phyloP scores from a whole-genome alignment of 2,888 invertebrate genomes.

The Dicyrtoma fusca region DNA sequence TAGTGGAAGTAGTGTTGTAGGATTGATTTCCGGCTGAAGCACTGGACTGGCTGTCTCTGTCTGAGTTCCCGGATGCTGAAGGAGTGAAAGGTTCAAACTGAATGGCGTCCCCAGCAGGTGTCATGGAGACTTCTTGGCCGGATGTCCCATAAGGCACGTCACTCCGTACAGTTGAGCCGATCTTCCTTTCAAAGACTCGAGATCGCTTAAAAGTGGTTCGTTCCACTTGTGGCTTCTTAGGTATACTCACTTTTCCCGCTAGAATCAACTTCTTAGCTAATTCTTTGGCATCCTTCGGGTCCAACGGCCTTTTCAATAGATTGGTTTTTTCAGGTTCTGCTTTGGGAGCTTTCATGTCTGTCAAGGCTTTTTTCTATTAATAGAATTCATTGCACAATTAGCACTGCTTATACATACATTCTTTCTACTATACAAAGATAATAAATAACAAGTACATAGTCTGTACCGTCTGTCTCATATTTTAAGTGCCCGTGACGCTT shows the following conservation, averaged over 20 bases:
- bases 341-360: conserved; percentile 81
- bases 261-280: conserved; percentile 93
- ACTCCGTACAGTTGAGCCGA: conserved; percentile 65
- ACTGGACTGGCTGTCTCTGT: neutral
- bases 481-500: too few relatives aligned
- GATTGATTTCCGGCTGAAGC: too few relatives aligned
- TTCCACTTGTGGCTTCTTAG: conserved; percentile 82
- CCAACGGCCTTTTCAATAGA: conserved; percentile 81
- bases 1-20: neutral
- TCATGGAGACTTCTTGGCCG: conserved; percentile 44
- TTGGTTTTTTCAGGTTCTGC: conserved; percentile 79
- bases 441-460: too few relatives aligned
- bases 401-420: neutral
- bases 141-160: conserved; percentile 18
- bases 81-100: conserved; percentile 53
- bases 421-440: conserved; percentile 28
- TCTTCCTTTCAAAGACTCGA: conserved; percentile 73
- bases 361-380: conserved; percentile 76
- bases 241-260: conserved; percentile 86
- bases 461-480: too few relatives aligned
- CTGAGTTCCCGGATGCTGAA: neutral
- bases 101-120: conserved; percentile 13
- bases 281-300: conserved; percentile 90
- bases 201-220: conserved; percentile 89
- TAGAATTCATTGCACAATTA: neutral